Base-by-base conservation (phyloP, 2,797 vertebrate species). In the Falco biarmicus region DNA sequence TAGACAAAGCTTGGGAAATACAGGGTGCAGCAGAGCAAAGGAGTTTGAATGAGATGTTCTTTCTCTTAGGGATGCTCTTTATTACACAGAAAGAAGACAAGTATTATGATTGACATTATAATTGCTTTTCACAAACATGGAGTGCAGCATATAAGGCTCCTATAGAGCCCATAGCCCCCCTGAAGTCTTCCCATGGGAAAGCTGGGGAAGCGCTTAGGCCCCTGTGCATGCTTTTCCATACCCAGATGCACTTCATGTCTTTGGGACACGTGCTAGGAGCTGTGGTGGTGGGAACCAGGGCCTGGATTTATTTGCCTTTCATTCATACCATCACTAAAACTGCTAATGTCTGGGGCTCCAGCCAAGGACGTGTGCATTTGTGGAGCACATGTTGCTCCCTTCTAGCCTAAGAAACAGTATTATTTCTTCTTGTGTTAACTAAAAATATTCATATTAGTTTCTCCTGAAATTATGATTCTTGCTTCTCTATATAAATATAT, bases 191-290 rank as follows among this genome's bases (percentile, higher is more conserved):
- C n/a, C 48, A 37, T 4, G 18, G 60, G 64, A 43, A 80, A 59
- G 9, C 8, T 69, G 29, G 37, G 16, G 66, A 25, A 85, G 41
- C 1, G 0, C 29, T 29, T 1, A 0, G 1, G 41, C 4, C 3
- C 9, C 28, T 1, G 3, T 1, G 0, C 59, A 12, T 13, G 15
- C 11, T 21, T 26, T 25, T 78, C 59, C 34, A 3, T 31, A 31
- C 7, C 15, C 75, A 90, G 48, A 31, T 54, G 41, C 29, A 9
- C 16, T 25, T 25, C 5, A 15, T 48, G 37, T 54, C 41, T 79
- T 51, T 32, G n/a, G 60, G 13, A n/a, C 0, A 1, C 17, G 6
- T 63, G 37, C 43, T 48, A 37, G 57, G 63, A 85, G n/a, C 22
- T 73, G 1, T 11, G 4, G 28, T 43, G 50, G 11, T 69, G 59